These are phyloP conservation scores for Drosophila quinaria DNA, from an alignment of 2,888 invertebrate genomes.

Conservation along the genomic window DNA sequence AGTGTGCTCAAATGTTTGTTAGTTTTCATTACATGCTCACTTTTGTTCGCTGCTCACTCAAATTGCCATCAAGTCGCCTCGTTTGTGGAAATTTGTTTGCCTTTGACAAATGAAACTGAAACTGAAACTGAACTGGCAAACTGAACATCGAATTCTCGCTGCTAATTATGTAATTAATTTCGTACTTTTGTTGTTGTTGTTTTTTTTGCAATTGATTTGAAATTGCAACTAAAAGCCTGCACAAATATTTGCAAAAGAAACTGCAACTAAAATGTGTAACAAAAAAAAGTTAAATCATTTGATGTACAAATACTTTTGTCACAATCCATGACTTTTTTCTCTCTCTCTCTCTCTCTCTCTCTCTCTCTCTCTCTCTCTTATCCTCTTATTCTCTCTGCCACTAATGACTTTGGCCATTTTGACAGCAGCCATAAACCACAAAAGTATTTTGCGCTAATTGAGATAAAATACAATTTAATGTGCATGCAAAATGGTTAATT, in stretches of 20 bases:
- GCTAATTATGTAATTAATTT: conserved; percentile 78
- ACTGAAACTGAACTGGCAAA: conserved; percentile 35
- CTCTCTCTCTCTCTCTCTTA: conserved; percentile 1
- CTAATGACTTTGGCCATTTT: conserved; percentile 70
- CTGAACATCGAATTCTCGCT: conserved; percentile 22
- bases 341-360: not conserved
- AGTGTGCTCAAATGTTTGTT: conserved; percentile 64
- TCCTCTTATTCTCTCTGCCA: not conserved
- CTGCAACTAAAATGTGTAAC: conserved; percentile 13
- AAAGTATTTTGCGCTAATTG: conserved; percentile 71
- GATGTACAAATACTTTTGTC: conserved; percentile 64
- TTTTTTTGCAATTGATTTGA: conserved; percentile 56
- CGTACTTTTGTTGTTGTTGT: conserved; percentile 33
- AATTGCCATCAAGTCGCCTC: conserved; percentile 69
- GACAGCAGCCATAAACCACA: conserved; percentile 37
- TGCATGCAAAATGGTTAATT: conserved; percentile 41
- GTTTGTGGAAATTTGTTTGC: conserved; percentile 60
- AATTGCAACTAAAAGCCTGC: conserved; percentile 54
- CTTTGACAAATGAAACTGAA: conserved; percentile 80
- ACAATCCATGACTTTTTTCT: conserved; percentile 11
- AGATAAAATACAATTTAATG: conserved; percentile 79
- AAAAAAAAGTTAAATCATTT: conserved; percentile 48
- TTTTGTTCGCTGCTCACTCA: conserved; percentile 66
- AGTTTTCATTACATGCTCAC: conserved; percentile 75
- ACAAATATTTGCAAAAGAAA: conserved; percentile 63